These are phyloP conservation scores for Ctenomys sociabilis DNA, from an alignment of 2,113 vertebrate genomes.

Conservation along the genomic window DNA sequence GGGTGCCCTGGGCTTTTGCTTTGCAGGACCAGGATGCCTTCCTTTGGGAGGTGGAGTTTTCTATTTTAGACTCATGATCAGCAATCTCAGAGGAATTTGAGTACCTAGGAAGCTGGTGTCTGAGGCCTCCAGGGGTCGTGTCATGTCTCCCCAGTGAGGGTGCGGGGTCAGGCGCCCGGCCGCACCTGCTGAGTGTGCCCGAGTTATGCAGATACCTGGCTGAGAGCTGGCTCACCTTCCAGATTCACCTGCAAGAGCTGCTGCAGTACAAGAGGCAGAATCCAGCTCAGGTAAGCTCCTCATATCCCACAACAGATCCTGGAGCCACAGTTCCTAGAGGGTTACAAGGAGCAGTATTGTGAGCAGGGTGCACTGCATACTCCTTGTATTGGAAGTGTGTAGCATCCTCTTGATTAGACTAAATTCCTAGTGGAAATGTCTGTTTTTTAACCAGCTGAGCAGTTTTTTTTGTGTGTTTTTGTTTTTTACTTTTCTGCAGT, in stretches of 20 bases:
- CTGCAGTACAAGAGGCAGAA: conserved; percentile 97
- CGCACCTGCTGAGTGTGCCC: conserved; percentile 93
- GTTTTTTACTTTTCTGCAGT: conserved; percentile 89
- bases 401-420: not conserved
- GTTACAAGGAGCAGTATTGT: not conserved
- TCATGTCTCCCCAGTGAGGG: conserved; percentile 88
- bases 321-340: not conserved
- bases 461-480: not conserved
- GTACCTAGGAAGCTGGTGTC: conserved; percentile 61
- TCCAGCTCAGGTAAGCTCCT: conserved; percentile 92
- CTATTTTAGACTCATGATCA: not conserved
- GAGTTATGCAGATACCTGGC: conserved; percentile 98
- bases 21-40: not conserved
- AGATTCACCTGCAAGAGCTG: conserved; percentile 94
- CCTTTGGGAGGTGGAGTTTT: conserved; percentile 37
- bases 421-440: not conserved
- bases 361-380: not conserved
- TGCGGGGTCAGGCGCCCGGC: conserved; percentile 88
- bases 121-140: conserved; percentile 80
- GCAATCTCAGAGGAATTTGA: conserved; percentile 53
- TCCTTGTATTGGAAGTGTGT: not conserved
- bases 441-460: not conserved
- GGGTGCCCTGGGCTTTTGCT: conserved; percentile 18
- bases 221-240: conserved; percentile 96
- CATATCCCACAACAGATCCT: not conserved